A percentile compares a stretch with the other conserved stretches of the same genome.
Evolutionary conservation across 1,140 invertebrate species (phyloP).

Genomic region (Drosophila murphyi): DNA sequence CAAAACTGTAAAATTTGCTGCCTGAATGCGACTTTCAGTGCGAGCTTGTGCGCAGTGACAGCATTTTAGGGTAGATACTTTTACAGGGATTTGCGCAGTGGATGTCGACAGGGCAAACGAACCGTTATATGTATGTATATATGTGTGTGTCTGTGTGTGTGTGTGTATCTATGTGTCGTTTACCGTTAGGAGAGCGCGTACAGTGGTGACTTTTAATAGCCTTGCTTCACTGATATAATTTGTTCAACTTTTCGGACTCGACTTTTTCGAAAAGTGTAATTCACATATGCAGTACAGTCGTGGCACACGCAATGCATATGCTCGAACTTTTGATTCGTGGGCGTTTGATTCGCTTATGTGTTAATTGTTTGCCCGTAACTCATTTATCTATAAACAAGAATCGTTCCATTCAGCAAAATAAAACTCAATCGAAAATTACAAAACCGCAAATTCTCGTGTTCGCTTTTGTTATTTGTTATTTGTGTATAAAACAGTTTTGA

Average conservation of each 20-base stretch:
- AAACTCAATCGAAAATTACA: background rate
- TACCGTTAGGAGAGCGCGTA: constrained; percentile 59
- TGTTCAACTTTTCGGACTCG: constrained; percentile 3
- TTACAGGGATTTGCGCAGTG: constrained; percentile 83
- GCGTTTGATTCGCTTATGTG: background rate
- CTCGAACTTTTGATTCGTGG: background rate
- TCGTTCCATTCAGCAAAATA: background rate
- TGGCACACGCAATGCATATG: constrained; percentile 30
- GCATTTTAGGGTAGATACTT: constrained; percentile 84
- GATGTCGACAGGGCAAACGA: constrained; percentile 56
- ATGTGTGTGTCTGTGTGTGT: constrained; percentile 14
- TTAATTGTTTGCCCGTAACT: no score
- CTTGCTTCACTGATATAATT: background rate
- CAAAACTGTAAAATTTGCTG: constrained; percentile 36
- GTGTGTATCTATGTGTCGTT: constrained; percentile 23
- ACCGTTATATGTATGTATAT: constrained; percentile 38
- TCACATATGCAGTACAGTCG: constrained; percentile 49
- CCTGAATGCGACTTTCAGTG: constrained; percentile 43
- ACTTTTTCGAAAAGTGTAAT: constrained; percentile 64
- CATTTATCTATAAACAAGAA: no score
- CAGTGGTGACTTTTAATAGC: constrained; percentile 74
- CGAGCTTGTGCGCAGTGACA: constrained; percentile 80
- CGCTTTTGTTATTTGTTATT: background rate
- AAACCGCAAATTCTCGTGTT: background rate
- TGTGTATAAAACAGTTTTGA: background rate